Percentiles rank a stretch among this genome's conserved stretches.
Conservation (phyloP, 1,140 invertebrate species). For the Drosophila parabipectinata region DNA sequence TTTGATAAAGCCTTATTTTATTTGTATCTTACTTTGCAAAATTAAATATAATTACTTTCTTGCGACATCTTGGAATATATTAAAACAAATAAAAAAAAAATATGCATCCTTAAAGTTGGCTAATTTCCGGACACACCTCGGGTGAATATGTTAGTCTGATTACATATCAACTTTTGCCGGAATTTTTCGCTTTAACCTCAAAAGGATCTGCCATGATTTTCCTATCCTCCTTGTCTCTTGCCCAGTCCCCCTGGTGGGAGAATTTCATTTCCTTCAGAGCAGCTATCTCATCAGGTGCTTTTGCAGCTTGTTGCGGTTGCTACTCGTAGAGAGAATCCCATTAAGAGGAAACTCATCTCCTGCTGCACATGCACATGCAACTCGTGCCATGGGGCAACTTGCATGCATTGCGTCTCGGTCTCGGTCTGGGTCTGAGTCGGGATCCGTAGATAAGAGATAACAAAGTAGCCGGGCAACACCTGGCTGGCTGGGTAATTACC, state of each 20-base stretch:
- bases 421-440: constrained; percentile 11
- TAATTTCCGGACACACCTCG: constrained; percentile 28
- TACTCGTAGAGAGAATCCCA: constrained; percentile 46
- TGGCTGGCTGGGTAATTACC: constrained; percentile 60
- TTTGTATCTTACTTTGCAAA: no score
- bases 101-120: neutral
- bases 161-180: constrained; percentile 9
- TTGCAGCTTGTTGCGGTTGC: constrained; percentile 41
- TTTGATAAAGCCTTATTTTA: no score
- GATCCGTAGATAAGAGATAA: constrained; percentile 69
- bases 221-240: neutral
- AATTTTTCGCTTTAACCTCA: constrained; percentile 37
- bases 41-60: no score
- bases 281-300: constrained; percentile 33
- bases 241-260: constrained; percentile 5
- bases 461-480: constrained; percentile 58
- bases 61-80: neutral
- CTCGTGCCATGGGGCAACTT: neutral
- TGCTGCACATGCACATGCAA: constrained; percentile 47
- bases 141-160: constrained; percentile 3
- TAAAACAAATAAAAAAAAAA: neutral
- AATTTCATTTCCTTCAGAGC: constrained; percentile 39
- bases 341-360: constrained; percentile 51
- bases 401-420: neutral
- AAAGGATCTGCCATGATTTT: constrained; percentile 35